Conservation (phyloP, 2,888 invertebrate species). For the Calephelis perditalis region DNA sequence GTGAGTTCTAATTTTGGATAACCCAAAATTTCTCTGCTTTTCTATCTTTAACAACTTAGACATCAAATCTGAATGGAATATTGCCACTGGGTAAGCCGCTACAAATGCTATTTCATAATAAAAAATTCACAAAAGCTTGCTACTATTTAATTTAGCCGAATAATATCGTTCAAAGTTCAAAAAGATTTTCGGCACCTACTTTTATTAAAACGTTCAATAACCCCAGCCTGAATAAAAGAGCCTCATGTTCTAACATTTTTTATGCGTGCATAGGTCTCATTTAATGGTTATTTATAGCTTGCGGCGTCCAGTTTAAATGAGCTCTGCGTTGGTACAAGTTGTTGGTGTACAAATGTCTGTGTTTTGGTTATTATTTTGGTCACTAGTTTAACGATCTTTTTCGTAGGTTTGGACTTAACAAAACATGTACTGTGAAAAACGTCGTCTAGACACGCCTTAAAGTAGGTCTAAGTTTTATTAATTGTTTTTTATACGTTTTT, state of each 20-base stretch:
- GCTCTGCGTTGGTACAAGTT: constrained; percentile 25
- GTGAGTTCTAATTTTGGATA: too few relatives aligned
- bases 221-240: constrained; percentile 25
- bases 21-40: too few relatives aligned
- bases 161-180: constrained; percentile 19
- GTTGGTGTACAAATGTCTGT: constrained; percentile 27
- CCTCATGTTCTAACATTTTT: constrained; percentile 18
- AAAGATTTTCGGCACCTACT: constrained; percentile 36
- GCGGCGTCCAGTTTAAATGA: constrained; percentile 32
- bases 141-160: constrained; percentile 24
- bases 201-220: constrained; percentile 45
- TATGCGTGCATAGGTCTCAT: constrained; percentile 24
- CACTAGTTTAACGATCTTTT: constrained; percentile 35
- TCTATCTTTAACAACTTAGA: too few relatives aligned
- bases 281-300: constrained; percentile 17
- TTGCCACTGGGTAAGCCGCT: too few relatives aligned
- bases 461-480: neutral
- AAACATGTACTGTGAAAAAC: constrained; percentile 6
- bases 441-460: constrained; percentile 22
- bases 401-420: constrained; percentile 15
- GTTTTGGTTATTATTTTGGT: constrained; percentile 39
- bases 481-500: too few relatives aligned
- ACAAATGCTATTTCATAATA: too few relatives aligned
- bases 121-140: too few relatives aligned
- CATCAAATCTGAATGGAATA: too few relatives aligned